Base-by-base conservation (phyloP, 1,140 invertebrate species). In the Drosophila santomea region DNA sequence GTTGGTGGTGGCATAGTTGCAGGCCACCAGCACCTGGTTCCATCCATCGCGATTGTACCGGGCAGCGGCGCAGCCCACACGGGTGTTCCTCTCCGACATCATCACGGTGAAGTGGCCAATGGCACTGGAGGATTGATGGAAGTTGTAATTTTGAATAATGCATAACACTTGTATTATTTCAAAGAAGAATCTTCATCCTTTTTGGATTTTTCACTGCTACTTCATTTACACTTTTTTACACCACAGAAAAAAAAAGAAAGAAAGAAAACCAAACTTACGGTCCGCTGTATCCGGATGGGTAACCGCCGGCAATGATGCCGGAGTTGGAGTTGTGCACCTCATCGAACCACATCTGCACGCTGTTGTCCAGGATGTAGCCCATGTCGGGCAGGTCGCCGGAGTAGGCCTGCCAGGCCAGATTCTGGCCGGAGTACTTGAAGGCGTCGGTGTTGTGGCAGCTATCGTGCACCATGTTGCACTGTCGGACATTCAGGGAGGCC, bases 41-140 rank as follows among this genome's bases (percentile, higher is more conserved):
- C 63, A 75, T 50, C 59, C 64, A 32, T 63, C 47, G 7, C 57
- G 36, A 7, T 61, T 66, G 12, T 81, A 81, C 0, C 23, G 39
- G 15, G 78, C 60, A 6, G 82, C 80, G 3, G 86, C 86, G 41
- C 88, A 91, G 6, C 88, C 88, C 41, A 91, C 11, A 1, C 58
- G 69, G 7, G 71, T 73, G 35, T 86, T 86, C 48, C 50, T 54
- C 52, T 91, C 88, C 36, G 74, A 75, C 50, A 90, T 73, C 79
- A 90, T 80, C 5, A 88, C 80, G 1, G 88, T 90, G 32, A 91
- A 90, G 51, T 90, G 88, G 5, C 82, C 86, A 69, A 90, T 86
- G 41, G 72, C 59, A 0, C 81, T 84, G n/a, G 0, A 12, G 12
- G 36, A 32, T 8, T 8, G 7, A 7, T 8, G 28, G 6, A 8